Evolutionary conservation across 2,113 vertebrate species (phyloP).

Genomic region (Perognathus longimembris): DNA sequence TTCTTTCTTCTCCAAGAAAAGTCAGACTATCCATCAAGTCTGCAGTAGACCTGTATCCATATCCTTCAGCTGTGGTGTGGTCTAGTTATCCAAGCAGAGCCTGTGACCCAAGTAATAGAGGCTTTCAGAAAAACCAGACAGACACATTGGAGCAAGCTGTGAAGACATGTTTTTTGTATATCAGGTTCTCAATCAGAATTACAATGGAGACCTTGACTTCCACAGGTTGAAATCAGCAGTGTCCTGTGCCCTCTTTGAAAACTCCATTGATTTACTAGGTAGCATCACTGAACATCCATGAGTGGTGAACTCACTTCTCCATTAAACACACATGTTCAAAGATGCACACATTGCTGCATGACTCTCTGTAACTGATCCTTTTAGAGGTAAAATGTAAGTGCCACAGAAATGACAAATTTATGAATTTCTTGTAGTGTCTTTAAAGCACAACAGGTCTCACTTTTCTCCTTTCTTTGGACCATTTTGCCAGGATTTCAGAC

Average conservation of each 20-base stretch:
- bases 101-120: background rate
- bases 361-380: slow-evolving; percentile 68
- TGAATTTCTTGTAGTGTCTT: slow-evolving; percentile 65
- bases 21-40: background rate
- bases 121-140: background rate
- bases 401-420: slow-evolving; percentile 62
- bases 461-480: background rate
- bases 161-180: background rate
- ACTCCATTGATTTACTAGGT: slow-evolving; percentile 64
- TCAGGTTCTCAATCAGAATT: slow-evolving; percentile 28
- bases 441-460: slow-evolving; percentile 44
- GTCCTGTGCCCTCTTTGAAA: slow-evolving; percentile 41
- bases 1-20: background rate
- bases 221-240: slow-evolving; percentile 51
- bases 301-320: slow-evolving; percentile 42
- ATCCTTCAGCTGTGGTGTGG: background rate
- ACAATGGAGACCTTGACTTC: background rate
- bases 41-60: background rate
- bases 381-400: slow-evolving; percentile 63
- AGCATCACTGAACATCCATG: slow-evolving; percentile 1
- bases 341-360: slow-evolving; percentile 35
- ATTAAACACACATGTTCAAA: slow-evolving; percentile 66
- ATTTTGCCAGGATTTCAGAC: slow-evolving; percentile 50
- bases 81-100: background rate
- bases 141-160: slow-evolving; percentile 11